Conservation (phyloP, 2,888 invertebrate species). For the Ophioninae sp. region DNA sequence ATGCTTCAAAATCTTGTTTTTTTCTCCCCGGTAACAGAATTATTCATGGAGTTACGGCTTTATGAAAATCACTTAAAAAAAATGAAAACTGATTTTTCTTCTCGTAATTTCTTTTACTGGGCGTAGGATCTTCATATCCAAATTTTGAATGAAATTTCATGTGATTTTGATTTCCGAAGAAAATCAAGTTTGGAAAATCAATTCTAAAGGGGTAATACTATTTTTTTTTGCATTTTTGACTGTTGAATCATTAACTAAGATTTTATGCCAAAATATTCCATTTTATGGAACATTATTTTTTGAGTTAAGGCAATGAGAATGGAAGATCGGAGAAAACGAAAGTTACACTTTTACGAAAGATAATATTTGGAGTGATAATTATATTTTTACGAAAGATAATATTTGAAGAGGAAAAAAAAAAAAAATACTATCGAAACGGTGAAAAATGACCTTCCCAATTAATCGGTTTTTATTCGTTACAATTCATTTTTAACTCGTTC, state of each 20-base stretch:
- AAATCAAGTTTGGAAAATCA: too few species aligned
- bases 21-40: too few species aligned
- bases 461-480: slow-evolving; percentile 23
- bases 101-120: too few species aligned
- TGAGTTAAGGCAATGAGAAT: neutral
- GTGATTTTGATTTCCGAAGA: too few species aligned
- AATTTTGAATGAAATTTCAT: too few species aligned
- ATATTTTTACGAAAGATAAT: neutral
- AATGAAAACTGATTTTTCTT: too few species aligned
- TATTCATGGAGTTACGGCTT: too few species aligned
- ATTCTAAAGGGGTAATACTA: too few species aligned
- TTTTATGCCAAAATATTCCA: neutral
- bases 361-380: neutral
- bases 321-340: neutral
- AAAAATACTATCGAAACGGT: neutral
- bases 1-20: too few species aligned
- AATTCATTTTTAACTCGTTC: slow-evolving; percentile 15
- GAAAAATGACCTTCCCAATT: slow-evolving; percentile 14
- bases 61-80: too few species aligned
- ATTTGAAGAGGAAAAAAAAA: neutral
- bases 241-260: neutral
- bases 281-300: neutral
- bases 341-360: neutral
- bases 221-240: neutral
- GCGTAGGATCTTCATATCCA: too few species aligned